Percentiles rank a stretch among this genome's conserved stretches.
Evolutionary conservation across 1,140 invertebrate genomes (phyloP).

Genomic region (Adelges cooleyi): DNA sequence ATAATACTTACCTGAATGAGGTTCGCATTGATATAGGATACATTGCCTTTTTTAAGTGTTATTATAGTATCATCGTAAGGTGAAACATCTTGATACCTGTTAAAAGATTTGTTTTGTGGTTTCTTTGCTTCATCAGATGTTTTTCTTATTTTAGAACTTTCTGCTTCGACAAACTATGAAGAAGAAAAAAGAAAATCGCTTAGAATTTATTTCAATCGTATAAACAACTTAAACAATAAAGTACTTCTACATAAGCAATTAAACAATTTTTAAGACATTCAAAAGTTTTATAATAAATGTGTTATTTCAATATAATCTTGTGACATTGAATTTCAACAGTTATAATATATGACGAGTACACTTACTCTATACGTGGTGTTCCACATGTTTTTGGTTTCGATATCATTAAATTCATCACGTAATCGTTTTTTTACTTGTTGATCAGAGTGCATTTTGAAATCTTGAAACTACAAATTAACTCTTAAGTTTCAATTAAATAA

Average conservation of each 20-base stretch:
- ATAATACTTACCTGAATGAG: slow-evolving; percentile 54
- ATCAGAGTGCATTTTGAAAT: not conserved
- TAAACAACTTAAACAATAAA: too few relatives aligned
- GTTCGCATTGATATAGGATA: slow-evolving; percentile 92
- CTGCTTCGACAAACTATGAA: slow-evolving; percentile 50
- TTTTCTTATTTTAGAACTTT: slow-evolving; percentile 51
- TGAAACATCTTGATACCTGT: slow-evolving; percentile 89
- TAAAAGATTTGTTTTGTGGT: slow-evolving; percentile 64
- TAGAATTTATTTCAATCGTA: too few relatives aligned
- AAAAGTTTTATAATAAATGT: not conserved
- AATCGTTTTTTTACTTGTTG: slow-evolving; percentile 15
- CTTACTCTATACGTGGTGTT: slow-evolving; percentile 29
- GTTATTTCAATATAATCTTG: not conserved
- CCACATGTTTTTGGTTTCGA: slow-evolving; percentile 30
- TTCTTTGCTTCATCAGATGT: slow-evolving; percentile 64
- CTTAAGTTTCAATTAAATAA: too few relatives aligned
- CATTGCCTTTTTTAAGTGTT: slow-evolving; percentile 55
- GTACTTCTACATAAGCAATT: too few relatives aligned
- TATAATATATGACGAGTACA: too few relatives aligned
- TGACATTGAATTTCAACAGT: not conserved
- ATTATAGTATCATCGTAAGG: slow-evolving; percentile 90
- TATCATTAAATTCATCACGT: slow-evolving; percentile 31
- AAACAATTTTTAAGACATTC: too few relatives aligned
- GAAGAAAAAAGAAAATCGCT: too few relatives aligned
- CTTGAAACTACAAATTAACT: too few relatives aligned